Base-by-base conservation (phyloP, 2,888 invertebrate genomes). In the Reticulitermes lucifugus region DNA sequence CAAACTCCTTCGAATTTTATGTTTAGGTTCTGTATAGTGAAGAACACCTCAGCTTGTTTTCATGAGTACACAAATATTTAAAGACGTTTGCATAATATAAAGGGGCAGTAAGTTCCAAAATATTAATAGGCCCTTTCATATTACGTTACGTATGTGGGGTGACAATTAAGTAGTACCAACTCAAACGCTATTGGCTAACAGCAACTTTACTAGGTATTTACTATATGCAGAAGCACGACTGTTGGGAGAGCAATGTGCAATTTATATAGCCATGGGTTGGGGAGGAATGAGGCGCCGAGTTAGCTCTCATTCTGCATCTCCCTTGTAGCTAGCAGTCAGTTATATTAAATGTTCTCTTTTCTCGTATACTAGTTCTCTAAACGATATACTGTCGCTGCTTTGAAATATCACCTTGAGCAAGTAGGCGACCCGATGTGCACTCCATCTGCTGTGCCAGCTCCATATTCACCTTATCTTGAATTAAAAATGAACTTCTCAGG, bases 281-380 rank as follows among this genome's bases (percentile, higher is more conserved):
- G 41, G 18, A 29, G 25, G 71, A n/a, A 7, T 29, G 71, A 71
- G 12, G 71, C 71, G 18, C n/a, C 35, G 71, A 71, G 71, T 29
- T 29, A 29, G 71, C 10, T 71, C 65, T 65, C 25, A 65, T 65
- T 65, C 65, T 65, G 9, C 65, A 12, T 70, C 70, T n/a, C 14
- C 3, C 6, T 14, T 41, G 25, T 25, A 65, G n/a, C 65, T 65
- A 55, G 29, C 70, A 70, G 70, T 70, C 70, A 3, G 70, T 25
- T 73, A 73, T 73, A 73, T 73, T 73, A 73, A 73, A 73, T 73
- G 71, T 71, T 71, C 73, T 73, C 73, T 41, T 41, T 22, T 73
- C 73, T 73, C 73, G n/a, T 70, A n/a, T 29, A 25, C 25, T 70
- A 70, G 25, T 70, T 70, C 70, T n/a, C 70, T 10, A 70, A 25